Percentiles rank a stretch among this genome's conserved stretches.
phyloP scores from a whole-genome alignment of 2,888 invertebrate genomes.

The Tolmerus cingulatus region DNA sequence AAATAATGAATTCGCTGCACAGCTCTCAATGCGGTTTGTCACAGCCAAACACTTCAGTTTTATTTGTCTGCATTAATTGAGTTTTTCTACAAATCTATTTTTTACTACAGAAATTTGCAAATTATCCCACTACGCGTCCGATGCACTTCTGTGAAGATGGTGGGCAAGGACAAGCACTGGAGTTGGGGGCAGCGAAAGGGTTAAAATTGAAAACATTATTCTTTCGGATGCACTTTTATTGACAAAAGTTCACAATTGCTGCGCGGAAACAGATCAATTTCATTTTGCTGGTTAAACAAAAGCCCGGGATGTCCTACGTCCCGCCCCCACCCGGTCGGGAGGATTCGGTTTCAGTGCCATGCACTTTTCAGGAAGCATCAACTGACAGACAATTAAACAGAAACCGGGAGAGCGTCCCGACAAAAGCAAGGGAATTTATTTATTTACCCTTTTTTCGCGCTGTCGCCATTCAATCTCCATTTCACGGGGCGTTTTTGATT shows the following conservation, averaged over 20 bases:
- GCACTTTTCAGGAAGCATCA: constrained; percentile 26
- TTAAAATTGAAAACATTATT: constrained; percentile 8
- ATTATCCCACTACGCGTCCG: too few species aligned
- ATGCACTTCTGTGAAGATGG: not conserved
- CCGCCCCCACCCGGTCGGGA: not conserved
- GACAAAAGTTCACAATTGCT: constrained; percentile 41
- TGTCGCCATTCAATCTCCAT: constrained; percentile 16
- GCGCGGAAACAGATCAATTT: constrained; percentile 43
- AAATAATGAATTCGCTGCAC: too few species aligned
- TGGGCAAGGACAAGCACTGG: too few species aligned
- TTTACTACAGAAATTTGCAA: too few species aligned
- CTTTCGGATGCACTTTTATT: constrained; percentile 35
- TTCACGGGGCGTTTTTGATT: constrained; percentile 15
- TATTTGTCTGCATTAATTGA: too few species aligned
- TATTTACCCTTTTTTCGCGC: constrained; percentile 40
- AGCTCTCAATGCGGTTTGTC: too few species aligned
- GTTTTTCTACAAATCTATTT: too few species aligned
- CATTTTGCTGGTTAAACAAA: constrained; percentile 45
- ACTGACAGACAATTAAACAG: constrained; percentile 46
- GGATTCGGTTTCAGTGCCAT: constrained; percentile 8
- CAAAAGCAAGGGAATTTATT: constrained; percentile 44
- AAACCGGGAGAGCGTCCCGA: constrained; percentile 18
- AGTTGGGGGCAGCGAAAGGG: not conserved
- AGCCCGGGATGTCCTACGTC: not conserved
- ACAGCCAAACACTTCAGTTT: too few species aligned